phyloP scores from a whole-genome alignment of 2,113 vertebrate species.

The Pyxicephalus adspersus region DNA sequence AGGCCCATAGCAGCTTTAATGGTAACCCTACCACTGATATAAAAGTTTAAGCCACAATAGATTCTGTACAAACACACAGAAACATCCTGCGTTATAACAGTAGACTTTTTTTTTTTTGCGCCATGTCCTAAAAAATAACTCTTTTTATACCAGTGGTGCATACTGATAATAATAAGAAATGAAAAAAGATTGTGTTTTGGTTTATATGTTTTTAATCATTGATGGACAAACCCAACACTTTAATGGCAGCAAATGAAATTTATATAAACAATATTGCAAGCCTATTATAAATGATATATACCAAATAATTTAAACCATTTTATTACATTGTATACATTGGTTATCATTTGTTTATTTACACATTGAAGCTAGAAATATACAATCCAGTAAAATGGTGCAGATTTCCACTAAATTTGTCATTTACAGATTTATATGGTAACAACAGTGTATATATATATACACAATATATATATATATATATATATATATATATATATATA shows the following conservation, averaged over 20 bases:
- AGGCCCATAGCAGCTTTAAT: too few species aligned
- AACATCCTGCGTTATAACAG: too few species aligned
- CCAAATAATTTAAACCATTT: slow-evolving; percentile 48
- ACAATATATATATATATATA: too few species aligned
- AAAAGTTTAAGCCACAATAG: too few species aligned
- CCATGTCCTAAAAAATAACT: too few species aligned
- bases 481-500: too few species aligned
- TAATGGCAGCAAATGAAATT: not conserved
- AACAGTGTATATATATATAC: too few species aligned
- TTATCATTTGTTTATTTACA: slow-evolving; percentile 32
- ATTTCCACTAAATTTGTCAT: not conserved
- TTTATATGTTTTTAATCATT: slow-evolving; percentile 15
- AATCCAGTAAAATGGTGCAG: not conserved
- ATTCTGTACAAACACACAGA: too few species aligned
- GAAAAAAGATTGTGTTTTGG: not conserved
- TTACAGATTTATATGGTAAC: too few species aligned
- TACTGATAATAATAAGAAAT: not conserved
- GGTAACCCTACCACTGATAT: too few species aligned
- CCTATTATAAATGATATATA: slow-evolving; percentile 14
- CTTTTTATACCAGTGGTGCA: too few species aligned
- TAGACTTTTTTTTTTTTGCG: too few species aligned
- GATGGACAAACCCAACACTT: not conserved
- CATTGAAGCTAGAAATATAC: slow-evolving; percentile 23
- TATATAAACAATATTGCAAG: slow-evolving; percentile 12
- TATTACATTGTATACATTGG: slow-evolving; percentile 34